phyloP scores from a whole-genome alignment of 2,888 invertebrate species.

The Polyommatus icarus region DNA sequence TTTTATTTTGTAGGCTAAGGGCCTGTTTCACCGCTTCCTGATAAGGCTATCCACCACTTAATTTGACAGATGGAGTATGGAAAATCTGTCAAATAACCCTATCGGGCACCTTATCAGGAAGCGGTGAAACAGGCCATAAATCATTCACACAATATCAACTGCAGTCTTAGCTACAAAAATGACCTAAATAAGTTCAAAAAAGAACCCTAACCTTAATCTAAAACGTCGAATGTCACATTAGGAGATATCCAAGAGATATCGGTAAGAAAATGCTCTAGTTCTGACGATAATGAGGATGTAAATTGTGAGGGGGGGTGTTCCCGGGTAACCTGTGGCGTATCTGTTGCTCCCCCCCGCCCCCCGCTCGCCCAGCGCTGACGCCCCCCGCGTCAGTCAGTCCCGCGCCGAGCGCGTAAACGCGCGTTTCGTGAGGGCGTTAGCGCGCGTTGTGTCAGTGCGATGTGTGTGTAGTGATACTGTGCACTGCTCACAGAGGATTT shows the following conservation, averaged over 20 bases:
- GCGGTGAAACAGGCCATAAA: too few relatives aligned
- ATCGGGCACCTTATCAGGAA: too few relatives aligned
- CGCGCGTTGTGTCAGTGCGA: slow-evolving; percentile 45
- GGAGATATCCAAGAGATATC: slow-evolving; percentile 11
- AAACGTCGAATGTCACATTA: slow-evolving; percentile 1
- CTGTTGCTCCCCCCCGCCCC: slow-evolving; percentile 70
- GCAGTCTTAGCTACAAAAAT: not conserved
- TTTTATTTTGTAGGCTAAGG: not conserved
- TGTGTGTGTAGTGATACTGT: slow-evolving; percentile 40
- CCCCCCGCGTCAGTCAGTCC: slow-evolving; percentile 46
- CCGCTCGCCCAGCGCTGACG: slow-evolving; percentile 40
- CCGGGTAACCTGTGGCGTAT: slow-evolving; percentile 79
- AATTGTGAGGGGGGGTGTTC: slow-evolving; percentile 63
- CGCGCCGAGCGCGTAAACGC: slow-evolving; percentile 38
- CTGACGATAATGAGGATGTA: slow-evolving; percentile 71
- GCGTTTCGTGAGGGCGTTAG: slow-evolving; percentile 49
- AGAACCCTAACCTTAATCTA: not conserved
- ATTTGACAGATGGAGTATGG: too few relatives aligned
- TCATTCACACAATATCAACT: not conserved
- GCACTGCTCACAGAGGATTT: slow-evolving; percentile 35
- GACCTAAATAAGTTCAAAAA: not conserved
- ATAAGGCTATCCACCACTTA: too few relatives aligned
- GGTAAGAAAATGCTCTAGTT: slow-evolving; percentile 47
- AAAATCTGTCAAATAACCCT: too few relatives aligned
- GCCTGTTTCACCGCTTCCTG: too few relatives aligned